phyloP scores from a whole-genome alignment of 1,140 invertebrate genomes.

The Drosophila bipectinata region DNA sequence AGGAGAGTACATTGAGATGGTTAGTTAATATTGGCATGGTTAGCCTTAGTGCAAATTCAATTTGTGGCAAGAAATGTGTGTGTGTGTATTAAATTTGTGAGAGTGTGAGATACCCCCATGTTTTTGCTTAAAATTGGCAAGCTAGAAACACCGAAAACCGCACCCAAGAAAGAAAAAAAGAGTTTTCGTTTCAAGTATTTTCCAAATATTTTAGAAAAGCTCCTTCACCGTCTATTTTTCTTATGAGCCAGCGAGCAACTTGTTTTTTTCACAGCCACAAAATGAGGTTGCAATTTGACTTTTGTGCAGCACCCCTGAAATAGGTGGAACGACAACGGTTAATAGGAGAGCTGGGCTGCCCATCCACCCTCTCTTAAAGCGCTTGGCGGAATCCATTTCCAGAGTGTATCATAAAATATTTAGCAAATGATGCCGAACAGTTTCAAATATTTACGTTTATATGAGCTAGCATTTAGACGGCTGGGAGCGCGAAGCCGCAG shows the following conservation, averaged over 20 bases:
- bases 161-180: conserved; percentile 19
- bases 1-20: conserved; percentile 53
- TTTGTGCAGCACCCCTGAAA: conserved; percentile 38
- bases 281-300: conserved; percentile 71
- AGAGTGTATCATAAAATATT: conserved; percentile 69
- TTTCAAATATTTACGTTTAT: conserved; percentile 62
- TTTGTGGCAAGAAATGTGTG: conserved; percentile 44
- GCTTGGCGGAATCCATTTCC: conserved; percentile 48
- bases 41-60: conserved; percentile 67
- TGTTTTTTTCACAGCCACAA: conserved; percentile 30
- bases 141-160: conserved; percentile 46
- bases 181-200: conserved; percentile 35
- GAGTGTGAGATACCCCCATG: conserved; percentile 23
- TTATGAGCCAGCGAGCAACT: conserved; percentile 1
- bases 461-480: conserved; percentile 40
- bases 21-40: conserved; percentile 63
- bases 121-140: conserved; percentile 25
- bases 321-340: neutral
- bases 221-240: conserved; percentile 25
- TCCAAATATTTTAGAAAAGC: conserved; percentile 52
- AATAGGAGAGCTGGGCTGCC: too few relatives aligned
- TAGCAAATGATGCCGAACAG: conserved; percentile 53
- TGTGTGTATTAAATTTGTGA: conserved; percentile 32
- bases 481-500: conserved; percentile 5
- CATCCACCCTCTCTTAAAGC: neutral